Base-by-base conservation (phyloP, 2,797 vertebrate species). In the Lophura swinhoii region DNA sequence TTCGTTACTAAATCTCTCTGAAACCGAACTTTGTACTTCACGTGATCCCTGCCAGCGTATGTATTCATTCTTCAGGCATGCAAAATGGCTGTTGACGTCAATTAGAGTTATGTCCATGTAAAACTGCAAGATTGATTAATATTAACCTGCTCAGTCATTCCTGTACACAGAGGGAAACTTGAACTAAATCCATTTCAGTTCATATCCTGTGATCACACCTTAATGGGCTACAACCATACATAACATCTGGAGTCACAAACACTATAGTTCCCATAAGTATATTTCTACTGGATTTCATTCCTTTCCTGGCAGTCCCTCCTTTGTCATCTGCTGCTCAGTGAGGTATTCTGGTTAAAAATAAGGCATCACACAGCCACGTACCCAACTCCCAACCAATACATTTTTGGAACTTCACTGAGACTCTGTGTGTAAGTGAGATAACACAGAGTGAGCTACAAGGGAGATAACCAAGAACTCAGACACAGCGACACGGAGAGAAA, bases 41-140 rank as follows among this genome's bases (percentile, higher is more conserved):
- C 73, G n/a, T 90, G 68, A 90, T 92, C 69, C 83, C 87, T 75
- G 77, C 87, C 87, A 94, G 74, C 62, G 24, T 41, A 84, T 88
- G 87, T 77, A 84, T 73, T 92, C 83, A 68, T 58, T 90, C 84
- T 70, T 87, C 71, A 91, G 77, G 56, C 92, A 82, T 23, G 73
- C 51, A 88, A 71, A 94, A 96, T 84, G 92, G 77, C 85, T 58
- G 91, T 39, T 94, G 92, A 88, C 41, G 43, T 95, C 93, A 93
- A 16, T 55, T 63, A 39, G 56, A 89, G 77, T 51, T 51, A 29
- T 71, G 80, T 23, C 77, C n/a, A 4, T 69, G 68, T 82, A 93
- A 91, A n/a, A 51, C 67, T 93, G 49, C 51, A 86, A 88, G 94
- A 94, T 95, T 90, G 94, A 91, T 83, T 92, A 94, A 94, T 74